These are phyloP conservation scores for Rhopalosiphum maidis DNA, from an alignment of 1,140 invertebrate species.

Conservation along the genomic window DNA sequence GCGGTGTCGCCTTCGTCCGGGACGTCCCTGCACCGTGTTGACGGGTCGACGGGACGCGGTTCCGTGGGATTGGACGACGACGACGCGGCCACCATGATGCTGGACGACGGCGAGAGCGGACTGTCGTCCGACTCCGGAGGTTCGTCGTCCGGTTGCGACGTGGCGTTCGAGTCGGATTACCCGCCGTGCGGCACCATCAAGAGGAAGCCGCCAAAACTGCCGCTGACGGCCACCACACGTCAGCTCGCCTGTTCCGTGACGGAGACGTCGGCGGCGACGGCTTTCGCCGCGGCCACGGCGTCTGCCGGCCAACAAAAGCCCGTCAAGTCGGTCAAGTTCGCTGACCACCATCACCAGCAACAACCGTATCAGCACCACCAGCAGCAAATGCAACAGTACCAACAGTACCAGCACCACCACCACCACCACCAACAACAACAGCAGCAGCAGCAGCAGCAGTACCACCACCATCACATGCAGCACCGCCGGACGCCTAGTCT, in stretches of 20 bases:
- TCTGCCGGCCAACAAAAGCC: not conserved
- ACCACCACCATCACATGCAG: not conserved
- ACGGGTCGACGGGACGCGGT: not conserved
- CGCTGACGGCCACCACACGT: slow-evolving; percentile 87
- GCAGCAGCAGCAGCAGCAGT: not conserved
- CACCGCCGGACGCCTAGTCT: slow-evolving; percentile 67
- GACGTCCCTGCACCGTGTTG: not conserved
- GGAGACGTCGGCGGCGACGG: slow-evolving; percentile 48
- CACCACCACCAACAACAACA: not conserved
- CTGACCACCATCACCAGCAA: not conserved
- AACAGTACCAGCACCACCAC: not conserved
- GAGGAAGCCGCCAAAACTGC: slow-evolving; percentile 87
- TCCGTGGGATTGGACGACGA: not conserved
- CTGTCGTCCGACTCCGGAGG: slow-evolving; percentile 57
- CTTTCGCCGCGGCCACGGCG: not conserved
- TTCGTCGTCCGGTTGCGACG: slow-evolving; percentile 60
- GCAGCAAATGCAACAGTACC: not conserved
- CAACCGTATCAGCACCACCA: not conserved
- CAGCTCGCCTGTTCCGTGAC: slow-evolving; percentile 66
- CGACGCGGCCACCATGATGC: not conserved
- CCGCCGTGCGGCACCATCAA: slow-evolving; percentile 76
- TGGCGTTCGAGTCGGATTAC: slow-evolving; percentile 61
- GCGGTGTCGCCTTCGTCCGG: not conserved
- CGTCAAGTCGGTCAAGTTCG: slow-evolving; percentile 44
- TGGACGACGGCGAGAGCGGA: slow-evolving; percentile 75